Evolutionary conservation across 2,888 invertebrate species (phyloP), one percentile per base, ranked within the genome.

Genomic region (Oxytorus armatus): DNA sequence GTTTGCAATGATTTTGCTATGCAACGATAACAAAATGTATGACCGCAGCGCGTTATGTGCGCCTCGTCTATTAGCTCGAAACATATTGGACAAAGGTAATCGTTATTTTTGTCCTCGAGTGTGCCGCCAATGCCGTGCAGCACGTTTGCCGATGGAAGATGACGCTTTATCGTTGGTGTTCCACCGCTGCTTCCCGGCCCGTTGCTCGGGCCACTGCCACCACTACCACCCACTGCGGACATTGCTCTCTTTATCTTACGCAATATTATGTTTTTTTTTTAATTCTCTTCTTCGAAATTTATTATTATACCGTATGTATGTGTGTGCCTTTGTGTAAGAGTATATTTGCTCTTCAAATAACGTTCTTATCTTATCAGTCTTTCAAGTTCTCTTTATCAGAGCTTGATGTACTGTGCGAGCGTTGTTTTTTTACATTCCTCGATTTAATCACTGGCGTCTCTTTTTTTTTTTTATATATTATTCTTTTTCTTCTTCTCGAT

Each of bases 31-130:
- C 98, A 98, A 92, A 97, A 98, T 0, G 97, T 97, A 91, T 98
- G 98, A 0, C 98, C 98, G 92, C 98, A 98, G 84, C 96, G 95
- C 0, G 98, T 98, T 88, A 98, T 97, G 92, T 97, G 96, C 0
- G 98, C 97, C 91, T 97, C 97, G 85, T 96, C 96, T 79, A 98
- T 97, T 59, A 97, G 92, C 91, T 97, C 96, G 92, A 97, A 96
- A 92, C 98, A 98, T 68, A 98, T 96, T 0, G 97, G 97, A 90
- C 98, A 96, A 66, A 94, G 92, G 84, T 93, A 93, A 89, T 95
- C 95, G 85, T 94, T 94, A 89, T 94, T 95, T 92, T 95, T 95
- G 87, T 95, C 95, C 85, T 95, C 95, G 0, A 94, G 92, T 0
- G 94, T 94, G 59, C 94, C 94, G 1, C 94, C 94, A 55, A 95